Percentiles rank a stretch among this genome's conserved stretches.
phyloP scores from a whole-genome alignment of 2,113 vertebrate genomes.

The Aspidoscelis tigris region DNA sequence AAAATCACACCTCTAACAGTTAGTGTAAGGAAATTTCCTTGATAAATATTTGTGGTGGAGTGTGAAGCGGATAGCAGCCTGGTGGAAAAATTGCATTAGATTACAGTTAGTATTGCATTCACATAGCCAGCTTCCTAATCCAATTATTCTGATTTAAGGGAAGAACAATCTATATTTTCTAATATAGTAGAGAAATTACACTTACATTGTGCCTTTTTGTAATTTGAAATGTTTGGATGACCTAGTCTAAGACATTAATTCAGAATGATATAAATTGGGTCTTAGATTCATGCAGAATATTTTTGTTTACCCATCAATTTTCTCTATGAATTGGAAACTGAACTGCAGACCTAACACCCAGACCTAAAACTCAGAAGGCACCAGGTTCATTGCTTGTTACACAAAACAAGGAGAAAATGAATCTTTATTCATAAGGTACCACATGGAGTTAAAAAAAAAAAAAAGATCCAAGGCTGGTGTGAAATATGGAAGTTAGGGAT shows the following conservation, averaged over 20 bases:
- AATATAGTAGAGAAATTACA: constrained; percentile 23
- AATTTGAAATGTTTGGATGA: constrained; percentile 30
- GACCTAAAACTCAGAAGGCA: not conserved
- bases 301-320: not conserved
- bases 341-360: not conserved
- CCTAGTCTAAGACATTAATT: not conserved
- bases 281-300: not conserved
- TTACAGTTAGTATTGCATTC: constrained; percentile 47
- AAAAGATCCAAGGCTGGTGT: too few relatives aligned
- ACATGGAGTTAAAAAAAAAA: not conserved
- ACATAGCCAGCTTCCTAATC: constrained; percentile 51
- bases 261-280: not conserved
- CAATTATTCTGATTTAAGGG: constrained; percentile 62
- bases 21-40: constrained; percentile 15
- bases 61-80: constrained; percentile 42
- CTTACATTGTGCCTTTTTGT: constrained; percentile 23
- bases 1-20: constrained; percentile 7
- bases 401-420: not conserved
- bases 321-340: not conserved
- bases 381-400: not conserved
- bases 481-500: too few relatives aligned
- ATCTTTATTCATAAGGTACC: not conserved
- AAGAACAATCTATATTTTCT: constrained; percentile 56
- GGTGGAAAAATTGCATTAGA: constrained; percentile 36
- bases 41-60: constrained; percentile 29